phyloP scores from a whole-genome alignment of 2,888 invertebrate genomes.

The Platerodrilus igneus region DNA sequence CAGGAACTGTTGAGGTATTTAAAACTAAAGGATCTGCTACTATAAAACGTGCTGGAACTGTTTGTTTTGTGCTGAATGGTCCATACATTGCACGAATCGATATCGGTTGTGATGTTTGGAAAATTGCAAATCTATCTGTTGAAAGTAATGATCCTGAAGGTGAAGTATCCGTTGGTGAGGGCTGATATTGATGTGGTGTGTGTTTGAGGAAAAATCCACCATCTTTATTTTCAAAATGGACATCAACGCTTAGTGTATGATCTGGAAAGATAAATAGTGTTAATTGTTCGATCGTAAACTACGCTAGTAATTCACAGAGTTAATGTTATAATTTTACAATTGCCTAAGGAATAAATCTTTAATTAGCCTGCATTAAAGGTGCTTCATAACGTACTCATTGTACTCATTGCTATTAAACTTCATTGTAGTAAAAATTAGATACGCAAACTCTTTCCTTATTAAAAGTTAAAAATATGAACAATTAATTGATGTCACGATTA shows the following conservation, averaged over 20 bases:
- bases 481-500: too few relatives aligned
- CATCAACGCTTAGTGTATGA: conserved; percentile 69
- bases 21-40: conserved; percentile 71
- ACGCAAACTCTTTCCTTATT: too few relatives aligned
- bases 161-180: conserved; percentile 45
- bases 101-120: conserved; percentile 86
- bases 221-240: conserved; percentile 88
- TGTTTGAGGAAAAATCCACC: conserved; percentile 88
- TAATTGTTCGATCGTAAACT: too few relatives aligned
- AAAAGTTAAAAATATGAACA: too few relatives aligned
- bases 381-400: too few relatives aligned
- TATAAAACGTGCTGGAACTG: conserved; percentile 84
- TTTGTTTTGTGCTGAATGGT: conserved; percentile 92
- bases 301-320: too few relatives aligned
- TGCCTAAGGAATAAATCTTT: too few relatives aligned
- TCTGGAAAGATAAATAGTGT: conserved; percentile 59
- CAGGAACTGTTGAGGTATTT: conserved; percentile 44
- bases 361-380: too few relatives aligned
- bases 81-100: conserved; percentile 90
- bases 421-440: too few relatives aligned
- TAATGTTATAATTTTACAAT: too few relatives aligned
- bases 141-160: conserved; percentile 68
- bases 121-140: conserved; percentile 84
- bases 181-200: conserved; percentile 65
- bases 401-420: too few relatives aligned